Evolutionary conservation across 2,888 invertebrate species (phyloP), one percentile per base, ranked within the genome.

Genomic region (Sphaerophoria taeniata): DNA sequence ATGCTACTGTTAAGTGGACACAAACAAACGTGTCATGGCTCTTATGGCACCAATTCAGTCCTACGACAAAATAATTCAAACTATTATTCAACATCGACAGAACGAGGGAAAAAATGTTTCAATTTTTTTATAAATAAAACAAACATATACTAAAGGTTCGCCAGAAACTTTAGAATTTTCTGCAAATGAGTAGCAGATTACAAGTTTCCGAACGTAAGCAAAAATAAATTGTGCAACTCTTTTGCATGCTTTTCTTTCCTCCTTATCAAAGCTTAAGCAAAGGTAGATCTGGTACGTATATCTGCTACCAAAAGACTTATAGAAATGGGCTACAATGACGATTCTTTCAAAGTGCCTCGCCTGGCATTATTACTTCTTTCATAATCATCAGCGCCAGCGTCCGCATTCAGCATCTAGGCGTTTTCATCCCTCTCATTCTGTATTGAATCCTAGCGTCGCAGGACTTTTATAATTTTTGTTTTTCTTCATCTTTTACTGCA

Each of bases 21-120:
- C 47, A 33, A 33, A 51, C 51, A 31, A 43, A 60, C 39, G 16
- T 60, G 60, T 39, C 16, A 51, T 63, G 49, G 51, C 53, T 56
- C 72, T 61, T 71, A 43, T 61, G 55, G 53, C 16, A 56, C 55
- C 43, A 58, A 69, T 81, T 80, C 80, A 85, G 81, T 39, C 7
- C 7, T 70, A 77, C 81, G 73, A 81, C 85, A 85, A 85, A 85
- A 85, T 85, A 85, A 85, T 76, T 81, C 81, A 76, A 85, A 85
- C 81, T 81, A 85, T 85, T 77, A 85, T 81, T 73, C 77, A 85
- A 89, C 89, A 89, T 74, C 89, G 88, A 86, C 87, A 89, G 78
- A 84, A 61, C 51, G 12, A 11, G 11, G 34, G 33, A 51, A 60
- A 74, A 76, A 56, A 85, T 85, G 76, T 77, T 77, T 85, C 85